Evolutionary conservation across 2,888 invertebrate species (phyloP).

Genomic region (Polylopha cassiicola): DNA sequence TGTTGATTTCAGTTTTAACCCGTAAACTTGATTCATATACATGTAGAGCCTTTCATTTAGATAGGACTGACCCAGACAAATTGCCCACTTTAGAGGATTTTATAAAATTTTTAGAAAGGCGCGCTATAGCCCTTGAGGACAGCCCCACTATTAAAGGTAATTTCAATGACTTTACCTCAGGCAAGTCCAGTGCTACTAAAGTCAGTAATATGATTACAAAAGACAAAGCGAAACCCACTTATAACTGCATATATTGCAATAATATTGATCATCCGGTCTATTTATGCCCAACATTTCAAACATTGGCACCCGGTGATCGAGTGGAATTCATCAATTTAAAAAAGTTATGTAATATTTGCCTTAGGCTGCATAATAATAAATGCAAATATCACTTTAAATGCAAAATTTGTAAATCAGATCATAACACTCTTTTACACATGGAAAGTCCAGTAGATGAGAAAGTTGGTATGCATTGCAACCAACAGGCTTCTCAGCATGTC

Average conservation of each 20-base stretch:
- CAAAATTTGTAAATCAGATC: not conserved
- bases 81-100: slow-evolving; percentile 19
- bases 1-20: not conserved
- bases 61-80: not conserved
- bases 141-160: slow-evolving; percentile 2
- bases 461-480: not conserved
- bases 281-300: slow-evolving; percentile 4
- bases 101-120: slow-evolving; percentile 20
- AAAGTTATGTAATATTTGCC: slow-evolving; percentile 3
- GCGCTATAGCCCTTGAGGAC: slow-evolving; percentile 23
- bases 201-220: slow-evolving; percentile 11
- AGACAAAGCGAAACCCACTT: not conserved
- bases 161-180: not conserved
- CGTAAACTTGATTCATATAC: not conserved
- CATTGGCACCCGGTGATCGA: not conserved
- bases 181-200: not conserved
- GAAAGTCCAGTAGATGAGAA: not conserved
- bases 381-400: not conserved
- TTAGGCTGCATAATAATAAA: slow-evolving; percentile 1
- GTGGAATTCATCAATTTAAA: not conserved
- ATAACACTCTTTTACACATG: not conserved
- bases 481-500: not conserved
- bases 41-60: not conserved
- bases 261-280: not conserved
- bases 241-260: not conserved